Evolutionary conservation across 1,140 invertebrate species (phyloP), one percentile per base, ranked within the genome.

Genomic region (Pollicipes pollicipes): DNA sequence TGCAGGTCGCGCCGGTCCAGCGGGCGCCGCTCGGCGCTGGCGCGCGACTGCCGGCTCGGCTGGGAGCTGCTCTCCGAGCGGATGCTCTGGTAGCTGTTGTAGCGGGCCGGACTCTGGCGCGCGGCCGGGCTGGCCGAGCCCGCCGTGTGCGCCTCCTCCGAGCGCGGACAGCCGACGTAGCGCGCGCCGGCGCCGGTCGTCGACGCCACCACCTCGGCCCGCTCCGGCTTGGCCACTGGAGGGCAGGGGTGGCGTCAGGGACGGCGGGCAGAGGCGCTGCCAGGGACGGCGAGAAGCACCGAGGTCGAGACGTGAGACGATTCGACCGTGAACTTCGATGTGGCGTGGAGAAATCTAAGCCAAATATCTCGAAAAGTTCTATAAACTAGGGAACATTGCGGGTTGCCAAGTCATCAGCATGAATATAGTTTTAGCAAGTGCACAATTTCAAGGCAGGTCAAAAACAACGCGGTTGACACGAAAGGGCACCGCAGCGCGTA

Each of bases 1-100:
- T 85, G 85, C 0, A 96, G 80, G 72, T 90, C 83, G n/a, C 84
- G 83, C 68, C 73, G 69, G 66, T 73, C 71, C 27, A 71, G 68
- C 24, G 28, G 31, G 4, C 45, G 2, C 10, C 45, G 3, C 10
- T 58, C 45, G 45, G 6, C 45, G 45, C 45, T 21, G 45, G 6
- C 21, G 6, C 10, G 13, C 45, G 45, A 58, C 45, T 58, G 45
- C 13, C 45, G 45, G 45, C 45, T 58, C 45, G 8, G 45, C 45
- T 58, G 45, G 2, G 45, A 58, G 45, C 45, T 58, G 45, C 45
- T 58, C 13, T 58, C 45, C 6, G 45, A 58, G 45, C 45, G 45
- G 45, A 58, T 58, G 21, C 45, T 58, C 21, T 58, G 45, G 45
- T 58, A 58, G 45, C 45, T 58, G 45, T 58, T 58, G 45, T 58